phyloP scores from a whole-genome alignment of 2,113 vertebrate species.

The Erpornis zantholeuca region DNA sequence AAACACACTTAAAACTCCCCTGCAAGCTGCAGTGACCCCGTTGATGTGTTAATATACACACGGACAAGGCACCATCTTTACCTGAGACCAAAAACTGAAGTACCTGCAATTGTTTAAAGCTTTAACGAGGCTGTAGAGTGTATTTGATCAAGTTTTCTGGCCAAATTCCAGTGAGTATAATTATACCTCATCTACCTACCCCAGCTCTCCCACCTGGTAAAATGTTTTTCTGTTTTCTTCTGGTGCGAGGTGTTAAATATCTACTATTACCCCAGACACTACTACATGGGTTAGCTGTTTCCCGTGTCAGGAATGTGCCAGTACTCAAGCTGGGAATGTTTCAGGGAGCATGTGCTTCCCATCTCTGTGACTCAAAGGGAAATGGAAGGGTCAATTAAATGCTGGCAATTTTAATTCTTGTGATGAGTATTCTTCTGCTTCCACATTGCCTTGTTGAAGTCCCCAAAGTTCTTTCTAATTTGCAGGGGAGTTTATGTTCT shows the following conservation, averaged over 20 bases:
- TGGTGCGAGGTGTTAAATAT: not conserved
- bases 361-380: not conserved
- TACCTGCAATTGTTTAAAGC: not conserved
- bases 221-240: slow-evolving; percentile 1
- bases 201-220: not conserved
- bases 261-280: not conserved
- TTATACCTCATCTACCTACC: not conserved
- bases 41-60: not conserved
- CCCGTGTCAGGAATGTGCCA: not conserved
- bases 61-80: not conserved
- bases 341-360: not conserved
- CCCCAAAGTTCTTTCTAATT: not conserved
- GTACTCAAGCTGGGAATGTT: not conserved
- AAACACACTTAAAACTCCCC: not conserved
- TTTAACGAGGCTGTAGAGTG: not conserved
- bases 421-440: not conserved
- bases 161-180: not conserved
- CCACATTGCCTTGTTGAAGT: not conserved
- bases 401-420: not conserved
- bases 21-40: not conserved
- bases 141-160: not conserved
- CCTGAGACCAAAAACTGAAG: not conserved
- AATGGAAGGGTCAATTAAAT: not conserved
- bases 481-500: not conserved
- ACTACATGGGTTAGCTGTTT: not conserved